Evolutionary conservation across 2,888 invertebrate genomes (phyloP), one percentile per base, ranked within the genome.

Genomic region (Idaea aversata): DNA sequence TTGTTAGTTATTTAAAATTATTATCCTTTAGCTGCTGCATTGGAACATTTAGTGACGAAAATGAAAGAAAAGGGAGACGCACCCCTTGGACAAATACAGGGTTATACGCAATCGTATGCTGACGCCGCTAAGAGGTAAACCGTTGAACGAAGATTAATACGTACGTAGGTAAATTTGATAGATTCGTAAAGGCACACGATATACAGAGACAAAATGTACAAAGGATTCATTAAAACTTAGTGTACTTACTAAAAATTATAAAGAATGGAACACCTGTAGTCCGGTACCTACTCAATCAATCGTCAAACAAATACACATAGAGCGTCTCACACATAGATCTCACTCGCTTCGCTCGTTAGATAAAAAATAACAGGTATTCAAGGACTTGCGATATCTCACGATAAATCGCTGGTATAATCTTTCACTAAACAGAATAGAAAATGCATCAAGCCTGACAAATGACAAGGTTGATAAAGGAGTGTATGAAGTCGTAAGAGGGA

Each of bases 11-110:
- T 25, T 25, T 25, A 25, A 25, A n/a, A n/a, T 38, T 63, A 5
- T 25, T 10, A 34, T 60, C 36, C n/a, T 58, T 62, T 65, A 88
- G 88, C 86, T 3, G 75, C 83, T n/a, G 84, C 87, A 15, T 70
- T 88, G 63, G 79, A 84, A 15, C 76, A 87, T 69, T 71, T 89
- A 57, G 75, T 86, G 0, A 70, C 69, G 38, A 63, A 79, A 36
- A 88, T 90, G 89, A 84, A 83, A 62, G 78, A 82, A 7, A 77
- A 87, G 67, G 88, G 86, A 0, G 78, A 83, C 0, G 65, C 70
- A 3, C 75, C 79, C 3, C 75, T 90, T 6, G 88, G 72, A 0
- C 68, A 75, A 6, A 68, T 88, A 47, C 88, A 88, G 75, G 88
- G 88, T 13, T 86, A 88, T 68, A 73, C 78, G 7, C 88, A 88